Evolutionary conservation across 2,113 vertebrate genomes (phyloP).

Genomic region (Cyprinus carpio): DNA sequence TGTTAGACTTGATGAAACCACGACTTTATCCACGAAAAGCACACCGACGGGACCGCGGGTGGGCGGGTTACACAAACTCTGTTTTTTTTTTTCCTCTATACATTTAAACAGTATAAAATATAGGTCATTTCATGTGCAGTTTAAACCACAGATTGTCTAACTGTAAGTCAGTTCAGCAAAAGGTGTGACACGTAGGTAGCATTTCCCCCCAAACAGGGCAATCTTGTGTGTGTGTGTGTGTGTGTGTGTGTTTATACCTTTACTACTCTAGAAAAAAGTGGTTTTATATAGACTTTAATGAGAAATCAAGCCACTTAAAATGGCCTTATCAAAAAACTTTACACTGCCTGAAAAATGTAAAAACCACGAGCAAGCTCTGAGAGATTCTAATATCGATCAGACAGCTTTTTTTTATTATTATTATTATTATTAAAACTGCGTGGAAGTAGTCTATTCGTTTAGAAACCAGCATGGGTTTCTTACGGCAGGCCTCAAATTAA

Average conservation of each 20-base stretch:
- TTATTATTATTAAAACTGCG: conserved; percentile 84
- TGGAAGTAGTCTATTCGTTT: conserved; percentile 98
- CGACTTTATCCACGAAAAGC: conserved; percentile 99
- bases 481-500: conserved; percentile 88
- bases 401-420: conserved; percentile 84
- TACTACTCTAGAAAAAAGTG: conserved; percentile 99
- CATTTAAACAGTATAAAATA: conserved; percentile 99
- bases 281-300: conserved; percentile 99
- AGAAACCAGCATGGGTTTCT: conserved; percentile 87
- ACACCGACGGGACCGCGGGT: conserved; percentile 97
- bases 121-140: conserved; percentile 99
- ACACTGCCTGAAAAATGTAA: conserved; percentile 99
- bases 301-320: conserved; percentile 99
- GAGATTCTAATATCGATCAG: conserved; percentile 96
- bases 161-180: conserved; percentile 99
- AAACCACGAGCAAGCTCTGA: conserved; percentile 99
- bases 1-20: conserved; percentile 97
- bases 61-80: conserved; percentile 92
- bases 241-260: conserved; percentile 68
- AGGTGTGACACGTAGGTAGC: conserved; percentile 99
- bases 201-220: conserved; percentile 99
- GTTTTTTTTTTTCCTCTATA: conserved; percentile 87
- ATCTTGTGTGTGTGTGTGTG: conserved; percentile 67
- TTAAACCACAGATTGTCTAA: conserved; percentile 99
- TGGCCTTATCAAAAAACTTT: conserved; percentile 99